A percentile compares a stretch with the other conserved stretches of the same genome.
These are phyloP conservation scores for Pedionomus torquatus DNA, from an alignment of 2,113 vertebrate species.

Conservation along the genomic window DNA sequence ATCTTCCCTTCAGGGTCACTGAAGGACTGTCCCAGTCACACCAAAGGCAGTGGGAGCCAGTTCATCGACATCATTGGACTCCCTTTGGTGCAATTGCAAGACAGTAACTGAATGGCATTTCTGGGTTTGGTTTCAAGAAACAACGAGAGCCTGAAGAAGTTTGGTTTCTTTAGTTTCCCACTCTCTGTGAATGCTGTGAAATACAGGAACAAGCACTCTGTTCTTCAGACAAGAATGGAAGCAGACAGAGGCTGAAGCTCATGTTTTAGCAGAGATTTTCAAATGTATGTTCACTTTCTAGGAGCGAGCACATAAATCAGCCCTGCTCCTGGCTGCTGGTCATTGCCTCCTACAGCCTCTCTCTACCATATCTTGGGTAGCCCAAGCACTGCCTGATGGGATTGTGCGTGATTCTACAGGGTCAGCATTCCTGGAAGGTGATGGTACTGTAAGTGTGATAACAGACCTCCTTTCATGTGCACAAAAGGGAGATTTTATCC, in stretches of 20 bases:
- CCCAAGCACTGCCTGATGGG: neutral
- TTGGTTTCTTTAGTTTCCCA: neutral
- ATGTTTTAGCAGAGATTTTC: neutral
- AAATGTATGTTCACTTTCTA: neutral
- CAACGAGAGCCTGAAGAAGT: neutral
- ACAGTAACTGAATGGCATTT: neutral
- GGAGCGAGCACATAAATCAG: neutral
- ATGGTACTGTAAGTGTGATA: neutral
- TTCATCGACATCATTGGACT: neutral
- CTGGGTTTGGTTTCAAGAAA: neutral
- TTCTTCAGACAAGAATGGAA: neutral
- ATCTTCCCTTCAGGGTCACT: neutral
- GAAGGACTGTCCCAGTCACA: neutral
- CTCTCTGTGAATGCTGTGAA: neutral
- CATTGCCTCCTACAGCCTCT: neutral
- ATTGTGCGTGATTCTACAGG: neutral
- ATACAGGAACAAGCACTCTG: neutral
- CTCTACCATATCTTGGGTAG: neutral
- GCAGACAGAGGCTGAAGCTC: neutral
- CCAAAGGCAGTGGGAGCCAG: neutral
- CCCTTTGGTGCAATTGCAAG: neutral
- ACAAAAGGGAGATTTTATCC: neutral
- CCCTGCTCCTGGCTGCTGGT: neutral
- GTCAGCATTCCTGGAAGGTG: neutral
- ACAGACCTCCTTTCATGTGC: neutral